phyloP scores from a whole-genome alignment of 2,888 invertebrate genomes.

The Drosophila birchii region DNA sequence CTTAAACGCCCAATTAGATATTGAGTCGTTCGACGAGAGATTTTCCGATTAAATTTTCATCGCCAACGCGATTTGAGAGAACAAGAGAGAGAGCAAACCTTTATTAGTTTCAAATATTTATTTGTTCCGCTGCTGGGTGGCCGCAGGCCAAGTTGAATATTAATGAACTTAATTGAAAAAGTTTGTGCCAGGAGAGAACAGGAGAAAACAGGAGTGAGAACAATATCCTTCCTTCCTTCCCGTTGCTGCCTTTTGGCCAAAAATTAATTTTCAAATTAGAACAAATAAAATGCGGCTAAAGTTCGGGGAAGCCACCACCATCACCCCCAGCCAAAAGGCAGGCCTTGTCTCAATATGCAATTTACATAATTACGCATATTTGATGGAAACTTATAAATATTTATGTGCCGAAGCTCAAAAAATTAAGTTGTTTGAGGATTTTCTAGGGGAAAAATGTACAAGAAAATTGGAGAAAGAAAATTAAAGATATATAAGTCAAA shows the following conservation, averaged over 20 bases:
- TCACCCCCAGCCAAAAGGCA: neutral
- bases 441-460: neutral
- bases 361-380: conserved; percentile 78
- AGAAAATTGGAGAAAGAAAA: neutral
- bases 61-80: conserved; percentile 8
- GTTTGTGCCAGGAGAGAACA: conserved; percentile 52
- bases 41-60: conserved; percentile 30
- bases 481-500: no score
- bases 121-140: conserved; percentile 53
- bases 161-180: conserved; percentile 79
- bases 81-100: conserved; percentile 31
- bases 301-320: conserved; percentile 2
- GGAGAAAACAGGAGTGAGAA: conserved; percentile 1
- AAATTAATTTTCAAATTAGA: conserved; percentile 76
- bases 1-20: conserved; percentile 34
- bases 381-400: conserved; percentile 72
- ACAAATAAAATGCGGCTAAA: conserved; percentile 64
- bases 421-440: conserved; percentile 21
- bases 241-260: conserved; percentile 20
- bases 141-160: conserved; percentile 73
- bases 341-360: conserved; percentile 63
- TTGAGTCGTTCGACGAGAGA: conserved; percentile 14
- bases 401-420: conserved; percentile 52
- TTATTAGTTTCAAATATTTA: conserved; percentile 75
- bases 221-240: conserved; percentile 36